Base-by-base conservation (phyloP, 2,113 vertebrate species). In the Hyperoodon ampullatus region DNA sequence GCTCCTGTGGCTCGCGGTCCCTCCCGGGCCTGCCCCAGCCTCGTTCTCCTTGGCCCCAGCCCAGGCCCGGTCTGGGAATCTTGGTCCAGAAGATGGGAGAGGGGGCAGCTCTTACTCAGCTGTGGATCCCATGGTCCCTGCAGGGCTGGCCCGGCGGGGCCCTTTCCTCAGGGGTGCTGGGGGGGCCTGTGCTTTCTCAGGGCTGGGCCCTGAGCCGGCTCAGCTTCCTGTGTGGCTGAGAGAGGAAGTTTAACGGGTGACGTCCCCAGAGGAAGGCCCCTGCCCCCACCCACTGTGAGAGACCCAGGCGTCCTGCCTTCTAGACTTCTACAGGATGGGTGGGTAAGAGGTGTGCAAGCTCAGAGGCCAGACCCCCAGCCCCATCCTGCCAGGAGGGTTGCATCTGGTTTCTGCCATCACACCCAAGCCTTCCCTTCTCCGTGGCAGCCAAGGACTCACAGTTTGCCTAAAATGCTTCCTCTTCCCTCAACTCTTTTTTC, bases 231-330 rank as follows among this genome's bases (percentile, higher is more conserved):
- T 98, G 98, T 96, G 97, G 97, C 98, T 96, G 77, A 94, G 88
- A 98, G 98, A 98, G 98, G 98, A 98, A 98, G 98, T 98, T 77
- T 97, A 80, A 86, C 13, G 87, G 75, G 96, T 98, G 98, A 98
- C 97, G 97, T 97, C 93, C 87, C 77, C 3, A 0, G 93, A 93
- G 70, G 58, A 55, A 96, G 92, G 94, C 55, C 90, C 71, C 96
- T 2, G 88, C 98, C 97, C 92, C 97, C 97, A 97, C 88, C 92
- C 33, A 11, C 53, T 53, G 47, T 3, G 26, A 96, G 74, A 84
- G 89, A 97, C 83, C 80, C 68, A 83, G 96, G 94, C 89, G 8
- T 85, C 78, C 75, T 71, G 90, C 53, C 84, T 90, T 42, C 53
- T n/a, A 65, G 65, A 58, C 63, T 90, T 63, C 44, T 8, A 47